A percentile compares a stretch with the other conserved stretches of the same genome.
Evolutionary conservation across 2,113 vertebrate genomes (phyloP).

Genomic region (Lonchura striata): DNA sequence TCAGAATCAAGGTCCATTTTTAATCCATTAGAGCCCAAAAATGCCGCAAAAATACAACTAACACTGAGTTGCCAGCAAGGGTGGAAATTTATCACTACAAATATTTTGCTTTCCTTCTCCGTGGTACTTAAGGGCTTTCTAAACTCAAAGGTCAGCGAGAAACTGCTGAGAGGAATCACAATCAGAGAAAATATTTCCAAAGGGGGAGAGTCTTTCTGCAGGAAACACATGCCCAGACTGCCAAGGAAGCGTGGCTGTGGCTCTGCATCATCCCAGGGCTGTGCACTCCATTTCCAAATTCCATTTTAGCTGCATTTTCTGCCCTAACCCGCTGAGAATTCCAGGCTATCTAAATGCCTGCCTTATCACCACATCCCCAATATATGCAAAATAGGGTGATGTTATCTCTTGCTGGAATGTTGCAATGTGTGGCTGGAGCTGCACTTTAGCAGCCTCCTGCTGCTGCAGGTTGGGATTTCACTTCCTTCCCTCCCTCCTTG

Average conservation of each 20-base stretch:
- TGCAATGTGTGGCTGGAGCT: not conserved
- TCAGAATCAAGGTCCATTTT: not conserved
- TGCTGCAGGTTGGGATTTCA: not conserved
- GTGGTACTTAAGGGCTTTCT: conserved; percentile 37
- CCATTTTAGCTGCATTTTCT: not conserved
- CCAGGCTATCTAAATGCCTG: not conserved
- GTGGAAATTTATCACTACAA: conserved; percentile 10
- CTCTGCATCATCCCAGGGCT: not conserved
- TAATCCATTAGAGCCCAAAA: not conserved
- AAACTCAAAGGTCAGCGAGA: conserved; percentile 47
- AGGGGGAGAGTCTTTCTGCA: not conserved
- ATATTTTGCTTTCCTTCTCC: conserved; percentile 28
- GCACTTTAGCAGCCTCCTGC: not conserved
- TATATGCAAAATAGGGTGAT: not conserved
- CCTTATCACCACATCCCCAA: not conserved
- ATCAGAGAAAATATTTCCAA: conserved; percentile 11
- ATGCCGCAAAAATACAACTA: not conserved
- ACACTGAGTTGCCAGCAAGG: not conserved
- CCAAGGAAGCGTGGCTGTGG: not conserved
- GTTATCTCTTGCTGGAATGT: not conserved
- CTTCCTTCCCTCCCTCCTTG: not conserved
- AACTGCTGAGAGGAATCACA: conserved; percentile 41
- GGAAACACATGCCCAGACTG: not conserved
- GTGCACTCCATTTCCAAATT: not conserved
- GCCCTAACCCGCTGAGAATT: not conserved